Evolutionary conservation across 2,113 vertebrate genomes (phyloP), one percentile per base, ranked within the genome.

Genomic region (Rattus rattus): DNA sequence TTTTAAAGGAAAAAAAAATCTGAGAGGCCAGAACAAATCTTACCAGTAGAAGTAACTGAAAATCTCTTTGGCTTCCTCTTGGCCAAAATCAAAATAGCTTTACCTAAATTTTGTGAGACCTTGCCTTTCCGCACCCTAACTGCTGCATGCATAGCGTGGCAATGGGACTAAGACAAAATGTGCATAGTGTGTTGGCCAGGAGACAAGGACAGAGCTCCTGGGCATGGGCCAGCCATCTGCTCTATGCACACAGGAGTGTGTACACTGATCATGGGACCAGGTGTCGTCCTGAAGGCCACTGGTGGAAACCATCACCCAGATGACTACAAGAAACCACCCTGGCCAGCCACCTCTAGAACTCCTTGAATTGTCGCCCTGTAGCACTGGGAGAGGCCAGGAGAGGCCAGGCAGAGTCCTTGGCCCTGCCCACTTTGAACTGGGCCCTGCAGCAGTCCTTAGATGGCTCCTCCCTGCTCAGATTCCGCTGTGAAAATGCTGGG

Each of bases 141-240:
- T 36, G 77, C 17, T 5, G 6, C 0, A 17, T 39, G 26, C 30
- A 26, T 13, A 20, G 2, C 5, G 19, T 28, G 30, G 52, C 26
- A 12, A 83, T 56, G 39, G 91, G 76, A 26, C 54, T 77, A 70
- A 92, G 54, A 39, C 36, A 73, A 16, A 12, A 12, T 56, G 19
- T 0, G 4, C 24, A 0, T 0, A 12, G 30, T 13, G 2, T 70
- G 52, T 30, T 49, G 49, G 83, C 43, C 76, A 54, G 17, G 11
- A 0, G 3, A 59, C 43, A n/a, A 43, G 4, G 6, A 52, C 33
- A 17, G 85, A 0, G n/a, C 17, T 63, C 16, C 16, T 5, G 1
- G 52, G 52, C 30, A 8, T 0, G 2, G 20, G 47, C 36, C 14
- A 56, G 72, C 30, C 3, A 2, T 63, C 77, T 9, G 1, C 63